Evolutionary conservation across 1,140 invertebrate species (phyloP), one percentile per base, ranked within the genome.

Genomic region (Campodea augens): DNA sequence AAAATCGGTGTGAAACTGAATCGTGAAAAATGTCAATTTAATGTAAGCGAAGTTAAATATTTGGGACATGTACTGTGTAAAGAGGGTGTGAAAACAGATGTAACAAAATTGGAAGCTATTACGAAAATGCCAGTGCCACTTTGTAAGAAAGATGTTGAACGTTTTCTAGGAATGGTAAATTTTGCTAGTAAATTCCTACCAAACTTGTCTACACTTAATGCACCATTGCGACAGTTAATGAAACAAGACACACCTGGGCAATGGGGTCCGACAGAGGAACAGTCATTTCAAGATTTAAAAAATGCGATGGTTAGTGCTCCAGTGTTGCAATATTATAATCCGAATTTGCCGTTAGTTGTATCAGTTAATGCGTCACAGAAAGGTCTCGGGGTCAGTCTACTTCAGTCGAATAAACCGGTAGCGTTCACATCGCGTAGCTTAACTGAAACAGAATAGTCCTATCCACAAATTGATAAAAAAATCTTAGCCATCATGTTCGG

Each of bases 151-250:
- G 52, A 63, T 12, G 42, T 70, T 3, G 45, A 56, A 44, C 53
- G 53, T 49, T 56, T 66, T 46, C 42, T 67, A 25, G 63, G 63
- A 2, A 55, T 64, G 49, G 49, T 61, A 5, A 65, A 60, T 46
- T 64, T 57, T 51, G 43, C 64, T 13, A 41, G 47, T 29, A 55
- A 52, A 43, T 61, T 57, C 48, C 52, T 60, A 25, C 49, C 52
- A 13, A 32, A 32, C 27, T 15, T 32, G 27, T 10, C 27, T 15
- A 15, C 7, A 32, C 7, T 10, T 23, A 50, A 52, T 1, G 37
- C 41, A 21, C 51, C 51, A 4, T 47, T 64, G 18, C 47, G 51
- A 22, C 42, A 45, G 19, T 44, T 63, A 7, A 21, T 57, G 5
- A 56, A 54, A 41, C 52, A 56, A 25, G 48, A 60, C 41, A 29